Percentiles rank a stretch among this genome's conserved stretches.
Conservation (phyloP, 1,140 invertebrate species). For the Bombus balteatus region DNA sequence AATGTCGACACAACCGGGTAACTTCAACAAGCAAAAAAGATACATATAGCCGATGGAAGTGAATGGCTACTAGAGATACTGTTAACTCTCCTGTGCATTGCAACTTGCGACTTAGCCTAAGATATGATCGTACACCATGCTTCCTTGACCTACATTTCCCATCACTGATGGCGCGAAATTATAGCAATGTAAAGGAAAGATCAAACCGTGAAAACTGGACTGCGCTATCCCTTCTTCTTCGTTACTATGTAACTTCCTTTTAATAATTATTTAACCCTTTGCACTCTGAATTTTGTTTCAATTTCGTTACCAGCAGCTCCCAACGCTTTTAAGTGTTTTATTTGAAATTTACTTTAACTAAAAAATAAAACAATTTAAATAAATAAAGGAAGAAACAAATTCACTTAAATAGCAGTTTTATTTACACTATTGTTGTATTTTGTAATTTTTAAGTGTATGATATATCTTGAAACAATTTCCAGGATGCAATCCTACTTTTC, state of each 20-base stretch:
- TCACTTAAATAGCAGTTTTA: no score
- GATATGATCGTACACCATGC: neutral
- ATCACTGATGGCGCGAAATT: neutral
- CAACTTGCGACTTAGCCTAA: neutral
- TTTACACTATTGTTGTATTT: no score
- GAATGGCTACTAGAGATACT: conserved; percentile 10
- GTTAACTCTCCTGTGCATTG: neutral
- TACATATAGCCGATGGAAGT: neutral
- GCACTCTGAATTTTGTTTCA: no score
- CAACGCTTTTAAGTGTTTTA: no score
- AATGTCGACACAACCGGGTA: neutral
- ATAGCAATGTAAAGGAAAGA: neutral
- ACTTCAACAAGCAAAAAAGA: neutral
- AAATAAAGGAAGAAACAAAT: no score
- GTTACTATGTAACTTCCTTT: neutral
- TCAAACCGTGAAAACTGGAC: neutral
- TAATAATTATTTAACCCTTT: no score
- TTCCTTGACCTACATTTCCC: conserved; percentile 58
- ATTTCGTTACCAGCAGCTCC: no score
- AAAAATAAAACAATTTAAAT: no score
- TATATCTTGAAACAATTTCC: no score
- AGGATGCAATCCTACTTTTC: no score
- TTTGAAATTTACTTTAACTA: no score
- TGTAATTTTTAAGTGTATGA: no score
- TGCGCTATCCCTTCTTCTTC: neutral